These are phyloP conservation scores for Eutrigla gurnardus DNA, from an alignment of 2,797 vertebrate species.

Conservation along the genomic window DNA sequence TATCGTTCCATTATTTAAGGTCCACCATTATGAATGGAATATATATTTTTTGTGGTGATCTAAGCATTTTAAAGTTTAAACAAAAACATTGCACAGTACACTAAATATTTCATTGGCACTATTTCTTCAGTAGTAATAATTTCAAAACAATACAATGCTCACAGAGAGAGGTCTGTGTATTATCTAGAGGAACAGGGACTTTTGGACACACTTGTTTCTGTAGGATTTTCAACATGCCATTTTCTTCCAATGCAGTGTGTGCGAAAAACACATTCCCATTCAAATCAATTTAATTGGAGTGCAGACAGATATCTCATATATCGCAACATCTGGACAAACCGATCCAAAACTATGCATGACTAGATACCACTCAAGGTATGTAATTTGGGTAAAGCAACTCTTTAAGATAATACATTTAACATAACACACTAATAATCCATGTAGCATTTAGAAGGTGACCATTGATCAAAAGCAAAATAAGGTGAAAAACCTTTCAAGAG, in stretches of 20 bases:
- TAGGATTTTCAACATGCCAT: background rate
- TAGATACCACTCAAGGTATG: background rate
- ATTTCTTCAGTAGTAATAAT: background rate
- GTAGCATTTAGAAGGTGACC: background rate
- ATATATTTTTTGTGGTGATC: background rate
- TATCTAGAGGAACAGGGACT: background rate
- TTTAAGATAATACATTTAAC: background rate
- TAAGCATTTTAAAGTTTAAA: background rate
- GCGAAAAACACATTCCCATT: background rate
- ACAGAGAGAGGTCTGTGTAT: background rate
- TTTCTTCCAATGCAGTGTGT: background rate
- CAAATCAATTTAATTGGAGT: background rate
- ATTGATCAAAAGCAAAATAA: conserved; percentile 17
- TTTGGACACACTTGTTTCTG: background rate
- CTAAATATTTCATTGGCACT: background rate
- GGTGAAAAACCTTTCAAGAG: conserved; percentile 37
- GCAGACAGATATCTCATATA: background rate
- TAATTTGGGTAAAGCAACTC: background rate
- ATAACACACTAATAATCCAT: background rate
- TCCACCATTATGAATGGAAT: background rate
- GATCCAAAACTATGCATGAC: background rate
- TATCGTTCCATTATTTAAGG: background rate
- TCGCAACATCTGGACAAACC: background rate
- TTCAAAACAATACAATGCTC: no score
- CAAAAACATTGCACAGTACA: background rate